A percentile compares a stretch with the other conserved stretches of the same genome.
Conservation (phyloP, 2,797 vertebrate genomes). For the Coranthus polyacanthus region DNA sequence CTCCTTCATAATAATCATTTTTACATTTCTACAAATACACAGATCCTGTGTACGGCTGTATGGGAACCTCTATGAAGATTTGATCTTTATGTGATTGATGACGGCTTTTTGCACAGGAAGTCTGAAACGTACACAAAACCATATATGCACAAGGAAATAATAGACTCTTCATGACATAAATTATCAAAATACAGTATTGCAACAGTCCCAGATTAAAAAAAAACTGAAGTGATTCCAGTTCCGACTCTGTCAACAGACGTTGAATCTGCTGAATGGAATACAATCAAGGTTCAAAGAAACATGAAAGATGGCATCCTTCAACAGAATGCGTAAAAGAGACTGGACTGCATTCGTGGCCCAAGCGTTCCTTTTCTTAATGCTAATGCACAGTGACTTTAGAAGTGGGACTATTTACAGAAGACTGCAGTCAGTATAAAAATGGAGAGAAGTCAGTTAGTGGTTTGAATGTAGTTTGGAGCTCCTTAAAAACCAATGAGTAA, state of each 20-base stretch:
- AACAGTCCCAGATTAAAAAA: constrained; percentile 92
- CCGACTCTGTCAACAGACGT: constrained; percentile 34
- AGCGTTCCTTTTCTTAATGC: constrained; percentile 28
- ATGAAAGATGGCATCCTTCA: constrained; percentile 42
- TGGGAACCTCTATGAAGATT: constrained; percentile 84
- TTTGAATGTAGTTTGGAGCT: constrained; percentile 45
- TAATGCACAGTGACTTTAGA: constrained; percentile 61
- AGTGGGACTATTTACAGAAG: constrained; percentile 72
- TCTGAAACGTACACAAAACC: constrained; percentile 90
- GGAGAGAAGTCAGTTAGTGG: constrained; percentile 60
- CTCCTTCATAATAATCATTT: constrained; percentile 84
- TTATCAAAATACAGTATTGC: constrained; percentile 94
- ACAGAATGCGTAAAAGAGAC: constrained; percentile 42
- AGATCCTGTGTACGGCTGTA: constrained; percentile 87
- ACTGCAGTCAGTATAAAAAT: constrained; percentile 54
- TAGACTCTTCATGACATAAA: constrained; percentile 84
- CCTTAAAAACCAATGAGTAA: constrained; percentile 49
- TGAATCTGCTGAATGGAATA: constrained; percentile 60
- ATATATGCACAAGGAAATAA: constrained; percentile 89
- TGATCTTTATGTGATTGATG: constrained; percentile 86
- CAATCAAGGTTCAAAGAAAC: constrained; percentile 56
- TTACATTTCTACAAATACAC: constrained; percentile 97
- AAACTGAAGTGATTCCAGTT: constrained; percentile 54
- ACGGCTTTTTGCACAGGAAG: constrained; percentile 88
- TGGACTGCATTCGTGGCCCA: constrained; percentile 44